These are phyloP conservation scores for Thamnaconus septentrionalis DNA, from an alignment of 2,113 vertebrate species.

Conservation along the genomic window DNA sequence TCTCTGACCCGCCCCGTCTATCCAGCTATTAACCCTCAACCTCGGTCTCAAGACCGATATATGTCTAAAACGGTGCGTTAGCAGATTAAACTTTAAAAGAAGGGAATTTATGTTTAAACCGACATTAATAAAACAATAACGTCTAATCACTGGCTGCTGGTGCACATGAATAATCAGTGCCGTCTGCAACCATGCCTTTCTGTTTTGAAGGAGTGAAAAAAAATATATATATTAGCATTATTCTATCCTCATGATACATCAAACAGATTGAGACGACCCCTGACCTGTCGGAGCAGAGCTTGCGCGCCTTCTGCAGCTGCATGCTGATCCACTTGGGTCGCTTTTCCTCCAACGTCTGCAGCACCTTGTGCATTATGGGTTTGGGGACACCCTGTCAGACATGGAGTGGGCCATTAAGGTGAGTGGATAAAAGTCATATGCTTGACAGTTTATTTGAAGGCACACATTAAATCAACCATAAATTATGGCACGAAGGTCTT, in stretches of 20 bases:
- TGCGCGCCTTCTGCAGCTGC: conserved; percentile 87
- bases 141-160: conserved; percentile 11
- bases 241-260: neutral
- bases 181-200: too few relatives aligned
- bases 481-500: neutral
- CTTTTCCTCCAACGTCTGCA: conserved; percentile 85
- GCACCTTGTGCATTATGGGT: conserved; percentile 83
- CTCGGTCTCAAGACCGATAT: conserved; percentile 24
- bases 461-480: conserved; percentile 1
- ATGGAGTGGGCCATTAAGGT: neutral
- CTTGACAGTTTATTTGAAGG: neutral
- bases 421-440: conserved; percentile 4
- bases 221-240: conserved; percentile 16
- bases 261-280: conserved; percentile 13
- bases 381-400: conserved; percentile 75
- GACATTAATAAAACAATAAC: conserved; percentile 1
- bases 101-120: conserved; percentile 26
- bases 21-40: conserved; percentile 28
- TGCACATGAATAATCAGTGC: conserved; percentile 25
- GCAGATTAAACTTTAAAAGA: conserved; percentile 34
- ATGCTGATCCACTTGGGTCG: conserved; percentile 87
- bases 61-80: conserved; percentile 27
- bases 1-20: conserved; percentile 25
- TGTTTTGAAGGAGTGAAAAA: conserved; percentile 18
- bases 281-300: conserved; percentile 86